Evolutionary conservation across 2,888 invertebrate genomes (phyloP), one percentile per base, ranked within the genome.

Genomic region (Chloromyia formosa): DNA sequence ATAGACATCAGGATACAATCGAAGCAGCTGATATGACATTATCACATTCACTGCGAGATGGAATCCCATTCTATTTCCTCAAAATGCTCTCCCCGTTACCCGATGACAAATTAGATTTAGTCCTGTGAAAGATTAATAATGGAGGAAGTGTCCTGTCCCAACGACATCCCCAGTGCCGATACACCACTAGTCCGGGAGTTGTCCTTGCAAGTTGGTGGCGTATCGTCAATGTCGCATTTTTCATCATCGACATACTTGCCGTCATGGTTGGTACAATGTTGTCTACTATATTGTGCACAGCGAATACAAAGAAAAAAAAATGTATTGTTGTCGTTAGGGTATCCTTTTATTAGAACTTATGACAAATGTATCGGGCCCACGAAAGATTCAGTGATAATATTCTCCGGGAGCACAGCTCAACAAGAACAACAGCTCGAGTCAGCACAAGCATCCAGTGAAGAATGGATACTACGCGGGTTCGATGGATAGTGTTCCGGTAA

Each of bases 331-430:
- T 49, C 45, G 66, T 66, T 66, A 66, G 45, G 66, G 49, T 66
- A 18, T 66, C 66, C 66, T 66, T 66, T 49, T 45, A 66, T 66
- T 66, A 66, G 66, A 66, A 66, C 66, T 66, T 66, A 66, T 66
- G 66, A 66, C 66, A 66, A 66, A 66, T 66, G 49, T 66, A 35
- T 49, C 66, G 45, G 18, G 20, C n/a, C 49, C 23, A 45, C 27
- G 49, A n/a, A 20, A 22, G 45, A 14, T 22, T 49, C 20, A 22
- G 49, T 9, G 5, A 66, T 20, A 22, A 22, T 22, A 49, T 66
- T 22, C 35, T 40, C 23, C 35, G 40, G 40, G 16, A 40, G 35
- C 62, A 16, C 9, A 35, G 16, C n/a, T 9, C 18, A 40, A 35
- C 27, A 35, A 7, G 27, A 35, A 35, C 27, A 35, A 35, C 27